These are phyloP conservation scores for Selenia dentaria DNA, from an alignment of 2,888 invertebrate species.

Conservation along the genomic window DNA sequence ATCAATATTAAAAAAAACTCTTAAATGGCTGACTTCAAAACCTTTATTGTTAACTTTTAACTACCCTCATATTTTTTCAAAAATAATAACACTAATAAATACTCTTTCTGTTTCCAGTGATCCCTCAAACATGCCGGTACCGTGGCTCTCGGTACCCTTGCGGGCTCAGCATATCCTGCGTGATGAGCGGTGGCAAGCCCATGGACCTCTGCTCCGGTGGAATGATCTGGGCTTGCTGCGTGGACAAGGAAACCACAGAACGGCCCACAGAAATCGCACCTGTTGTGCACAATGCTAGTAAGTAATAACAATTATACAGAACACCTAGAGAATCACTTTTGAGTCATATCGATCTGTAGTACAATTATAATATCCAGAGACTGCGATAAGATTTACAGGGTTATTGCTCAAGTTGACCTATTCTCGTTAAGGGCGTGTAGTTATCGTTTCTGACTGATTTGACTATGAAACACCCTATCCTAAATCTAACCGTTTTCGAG, in stretches of 20 bases:
- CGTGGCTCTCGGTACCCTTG: constrained; percentile 95
- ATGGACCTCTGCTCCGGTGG: constrained; percentile 96
- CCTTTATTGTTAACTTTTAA: too few species aligned
- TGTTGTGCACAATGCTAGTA: constrained; percentile 94
- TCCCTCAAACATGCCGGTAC: constrained; percentile 94
- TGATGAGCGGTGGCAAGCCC: constrained; percentile 94
- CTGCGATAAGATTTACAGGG: too few species aligned
- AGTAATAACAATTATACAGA: constrained; percentile 71
- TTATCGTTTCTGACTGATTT: too few species aligned
- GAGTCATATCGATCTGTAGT: too few species aligned
- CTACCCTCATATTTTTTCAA: too few species aligned
- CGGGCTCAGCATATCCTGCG: constrained; percentile 95
- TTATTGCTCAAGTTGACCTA: too few species aligned
- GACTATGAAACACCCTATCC: too few species aligned
- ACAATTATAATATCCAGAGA: too few species aligned
- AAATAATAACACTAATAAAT: background rate
- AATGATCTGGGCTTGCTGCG: constrained; percentile 97
- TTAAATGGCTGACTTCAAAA: too few species aligned
- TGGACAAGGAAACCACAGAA: constrained; percentile 88
- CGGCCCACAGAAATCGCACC: constrained; percentile 84
- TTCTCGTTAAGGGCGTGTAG: too few species aligned
- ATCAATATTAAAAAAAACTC: too few species aligned
- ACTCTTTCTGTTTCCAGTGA: constrained; percentile 85
- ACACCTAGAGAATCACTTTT: background rate
- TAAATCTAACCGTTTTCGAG: too few species aligned